These are phyloP conservation scores for Temnothorax curvispinosus DNA, from an alignment of 1,140 invertebrate genomes.

Conservation along the genomic window DNA sequence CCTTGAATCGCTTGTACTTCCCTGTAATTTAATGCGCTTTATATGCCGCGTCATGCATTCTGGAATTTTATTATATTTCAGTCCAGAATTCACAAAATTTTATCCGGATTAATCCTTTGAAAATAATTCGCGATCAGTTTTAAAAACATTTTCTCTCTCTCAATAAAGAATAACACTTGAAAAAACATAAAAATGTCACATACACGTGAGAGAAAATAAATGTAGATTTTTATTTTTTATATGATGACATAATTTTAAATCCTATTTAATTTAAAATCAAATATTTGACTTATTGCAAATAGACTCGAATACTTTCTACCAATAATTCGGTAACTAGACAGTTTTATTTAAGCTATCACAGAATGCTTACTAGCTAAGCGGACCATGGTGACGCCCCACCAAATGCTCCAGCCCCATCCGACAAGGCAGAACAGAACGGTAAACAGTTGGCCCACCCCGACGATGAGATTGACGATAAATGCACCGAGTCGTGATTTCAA, in stretches of 20 bases:
- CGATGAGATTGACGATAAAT: slow-evolving; percentile 93
- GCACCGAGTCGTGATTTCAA: slow-evolving; percentile 90
- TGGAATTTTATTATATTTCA: not conserved
- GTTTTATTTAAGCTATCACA: not conserved
- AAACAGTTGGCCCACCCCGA: slow-evolving; percentile 94
- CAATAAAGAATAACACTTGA: not conserved
- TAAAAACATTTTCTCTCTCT: not conserved
- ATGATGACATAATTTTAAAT: not conserved
- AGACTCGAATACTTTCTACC: not conserved
- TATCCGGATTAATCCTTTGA: not conserved
- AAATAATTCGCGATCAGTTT: not conserved
- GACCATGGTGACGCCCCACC: slow-evolving; percentile 97
- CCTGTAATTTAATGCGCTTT: slow-evolving; percentile 65
- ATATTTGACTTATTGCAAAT: not conserved
- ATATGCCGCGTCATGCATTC: not conserved
- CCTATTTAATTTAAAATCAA: not conserved
- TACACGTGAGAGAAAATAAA: no score
- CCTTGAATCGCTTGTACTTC: slow-evolving; percentile 83
- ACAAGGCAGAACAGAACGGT: slow-evolving; percentile 97
- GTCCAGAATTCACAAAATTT: not conserved
- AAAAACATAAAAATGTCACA: not conserved
- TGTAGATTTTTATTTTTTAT: not conserved
- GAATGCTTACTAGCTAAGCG: slow-evolving; percentile 89
- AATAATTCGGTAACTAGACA: not conserved
- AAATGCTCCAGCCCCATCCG: slow-evolving; percentile 98